phyloP scores from a whole-genome alignment of 2,113 vertebrate genomes.

The Dinomys branickii region DNA sequence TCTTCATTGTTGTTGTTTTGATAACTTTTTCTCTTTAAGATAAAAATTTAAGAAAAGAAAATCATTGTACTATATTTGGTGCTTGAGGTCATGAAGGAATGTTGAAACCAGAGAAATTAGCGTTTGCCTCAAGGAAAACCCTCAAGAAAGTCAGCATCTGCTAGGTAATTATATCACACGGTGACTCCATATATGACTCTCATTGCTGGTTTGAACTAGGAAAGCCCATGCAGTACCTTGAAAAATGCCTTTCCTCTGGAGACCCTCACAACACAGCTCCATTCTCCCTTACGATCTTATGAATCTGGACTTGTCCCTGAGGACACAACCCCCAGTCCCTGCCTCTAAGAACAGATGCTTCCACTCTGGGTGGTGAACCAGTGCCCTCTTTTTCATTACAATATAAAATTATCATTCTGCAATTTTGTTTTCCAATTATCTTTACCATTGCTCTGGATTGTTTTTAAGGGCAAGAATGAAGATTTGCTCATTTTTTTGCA shows the following conservation, averaged over 20 bases:
- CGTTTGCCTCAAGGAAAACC: neutral
- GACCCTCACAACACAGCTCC: too few relatives aligned
- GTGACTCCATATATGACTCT: neutral
- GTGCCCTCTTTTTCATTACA: neutral
- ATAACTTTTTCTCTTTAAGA: too few relatives aligned
- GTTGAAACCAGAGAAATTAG: neutral
- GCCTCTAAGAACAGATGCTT: neutral
- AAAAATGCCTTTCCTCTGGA: neutral
- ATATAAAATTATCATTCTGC: neutral
- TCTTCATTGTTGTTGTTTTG: too few relatives aligned
- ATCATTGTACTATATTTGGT: neutral
- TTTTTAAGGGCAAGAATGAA: neutral
- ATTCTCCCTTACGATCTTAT: neutral
- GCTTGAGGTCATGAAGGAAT: neutral
- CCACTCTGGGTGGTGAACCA: accelerated
- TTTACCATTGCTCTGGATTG: neutral
- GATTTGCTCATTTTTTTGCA: neutral
- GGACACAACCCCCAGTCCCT: neutral
- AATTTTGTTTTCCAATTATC: neutral
- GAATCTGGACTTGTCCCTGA: neutral
- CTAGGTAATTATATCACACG: neutral
- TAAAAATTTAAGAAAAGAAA: neutral
- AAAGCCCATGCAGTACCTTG: neutral
- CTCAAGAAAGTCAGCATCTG: neutral
- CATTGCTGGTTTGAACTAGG: neutral